phyloP scores from a whole-genome alignment of 2,797 vertebrate genomes.

The Apogon talboti region DNA sequence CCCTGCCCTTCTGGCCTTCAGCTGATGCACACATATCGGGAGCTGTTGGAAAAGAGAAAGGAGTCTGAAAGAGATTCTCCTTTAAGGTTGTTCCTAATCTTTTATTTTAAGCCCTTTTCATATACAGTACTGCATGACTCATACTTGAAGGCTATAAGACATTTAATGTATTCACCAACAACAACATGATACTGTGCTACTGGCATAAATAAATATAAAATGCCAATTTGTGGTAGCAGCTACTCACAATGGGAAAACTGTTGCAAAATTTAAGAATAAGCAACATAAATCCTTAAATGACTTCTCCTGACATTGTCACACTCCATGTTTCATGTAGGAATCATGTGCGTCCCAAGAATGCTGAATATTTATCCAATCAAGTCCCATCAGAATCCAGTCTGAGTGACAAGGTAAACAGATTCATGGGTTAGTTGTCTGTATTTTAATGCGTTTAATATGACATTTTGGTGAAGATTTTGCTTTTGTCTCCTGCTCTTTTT shows the following conservation, averaged over 20 bases:
- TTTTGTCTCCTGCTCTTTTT: conserved; percentile 1
- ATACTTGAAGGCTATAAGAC: not conserved
- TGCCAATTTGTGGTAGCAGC: not conserved
- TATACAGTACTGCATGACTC: not conserved
- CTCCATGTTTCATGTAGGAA: conserved; percentile 67
- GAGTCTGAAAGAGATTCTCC: conserved; percentile 82
- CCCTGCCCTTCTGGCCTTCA: conserved; percentile 42
- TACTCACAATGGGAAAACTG: not conserved
- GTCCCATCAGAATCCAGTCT: conserved; percentile 38
- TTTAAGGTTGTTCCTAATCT: conserved; percentile 71
- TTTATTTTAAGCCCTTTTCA: not conserved
- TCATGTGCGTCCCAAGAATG: conserved; percentile 65
- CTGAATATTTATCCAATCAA: conserved; percentile 59
- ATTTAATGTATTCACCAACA: too few relatives aligned
- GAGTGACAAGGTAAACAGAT: conserved; percentile 68
- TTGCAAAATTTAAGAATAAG: conserved; percentile 2
- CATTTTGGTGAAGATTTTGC: not conserved
- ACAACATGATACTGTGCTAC: too few relatives aligned
- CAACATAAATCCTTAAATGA: conserved; percentile 5
- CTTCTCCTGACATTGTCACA: conserved; percentile 4
- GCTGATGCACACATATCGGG: conserved; percentile 77
- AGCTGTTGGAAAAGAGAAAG: conserved; percentile 81
- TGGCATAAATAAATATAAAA: not conserved
- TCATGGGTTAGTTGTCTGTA: not conserved
- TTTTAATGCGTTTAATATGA: not conserved